Base-by-base conservation (phyloP, 2,888 invertebrate genomes). In the Galeopsomyia nigrocyanea region DNA sequence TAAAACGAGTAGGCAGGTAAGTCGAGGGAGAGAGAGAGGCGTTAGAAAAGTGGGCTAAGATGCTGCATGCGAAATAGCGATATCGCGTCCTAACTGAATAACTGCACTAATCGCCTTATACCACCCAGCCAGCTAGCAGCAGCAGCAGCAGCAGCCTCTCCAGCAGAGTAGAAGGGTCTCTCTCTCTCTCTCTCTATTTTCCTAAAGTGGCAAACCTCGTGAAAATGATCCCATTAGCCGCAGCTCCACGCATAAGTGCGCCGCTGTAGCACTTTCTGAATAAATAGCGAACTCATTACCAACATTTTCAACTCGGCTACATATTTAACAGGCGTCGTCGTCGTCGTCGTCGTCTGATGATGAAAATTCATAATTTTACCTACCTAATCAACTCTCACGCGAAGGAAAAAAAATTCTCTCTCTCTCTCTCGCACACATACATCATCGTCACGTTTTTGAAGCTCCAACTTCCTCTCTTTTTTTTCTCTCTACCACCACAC, bases 61-160 rank as follows among this genome's bases (percentile, higher is more conserved):
- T 39, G 60, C 64, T 62, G 50, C 53, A 63, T 68, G 66, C 50
- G 53, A 73, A 71, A 69, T 66, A 57, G 73, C 66, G 66, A 71
- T 68, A 71, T 60, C 65, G 69, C 56, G 19, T 58, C 46, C 60
- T 68, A 71, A 73, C 71, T 66, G 68, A 71, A 74, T 74, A 71
- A 71, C 68, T 60, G 62, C 56, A 63, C 62, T 74, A 74, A 76
- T 76, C 75, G 63, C 39, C 66, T 76, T 68, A 73, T 51, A 62
- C 60, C 71, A 55, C 51, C 39, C 39, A 39, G 53, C 56, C 69
- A 26, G 26, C 26, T 26, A 26, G 26, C 26, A 26, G 26, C 26
- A 26, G 26, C 5, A 26, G 26, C 26, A 26, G 26, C 26, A 26
- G 53, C 7, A 31, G 31, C 7, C 31, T 39, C 39, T 13, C 39